These are phyloP conservation scores for Ophion ventricosus DNA, from an alignment of 2,888 invertebrate genomes.

Conservation along the genomic window DNA sequence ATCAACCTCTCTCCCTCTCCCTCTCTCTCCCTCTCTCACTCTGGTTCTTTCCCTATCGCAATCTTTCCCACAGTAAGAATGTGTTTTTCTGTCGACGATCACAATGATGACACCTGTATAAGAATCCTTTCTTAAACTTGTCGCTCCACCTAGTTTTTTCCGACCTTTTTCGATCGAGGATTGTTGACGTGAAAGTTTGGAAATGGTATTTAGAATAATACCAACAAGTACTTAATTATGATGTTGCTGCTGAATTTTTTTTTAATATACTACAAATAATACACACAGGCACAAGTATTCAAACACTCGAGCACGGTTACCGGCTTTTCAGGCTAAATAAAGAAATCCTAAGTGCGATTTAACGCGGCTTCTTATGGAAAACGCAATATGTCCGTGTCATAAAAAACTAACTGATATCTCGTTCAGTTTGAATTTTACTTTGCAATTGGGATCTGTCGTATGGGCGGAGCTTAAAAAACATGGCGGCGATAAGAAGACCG, in stretches of 20 bases:
- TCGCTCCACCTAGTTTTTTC: background rate
- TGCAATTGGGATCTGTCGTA: too few species aligned
- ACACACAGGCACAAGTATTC: too few species aligned
- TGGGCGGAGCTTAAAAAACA: too few species aligned
- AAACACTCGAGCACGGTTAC: too few species aligned
- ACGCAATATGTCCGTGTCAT: background rate
- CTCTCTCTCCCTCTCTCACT: background rate
- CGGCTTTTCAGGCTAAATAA: too few species aligned
- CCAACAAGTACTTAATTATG: too few species aligned
- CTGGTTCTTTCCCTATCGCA: background rate
- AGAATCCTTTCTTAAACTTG: slow-evolving; percentile 21
- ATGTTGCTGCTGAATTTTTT: too few species aligned
- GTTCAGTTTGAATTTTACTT: background rate
- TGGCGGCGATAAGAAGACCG: too few species aligned
- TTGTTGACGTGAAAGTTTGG: background rate
- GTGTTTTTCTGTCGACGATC: slow-evolving; percentile 19
- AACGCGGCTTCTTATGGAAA: background rate
- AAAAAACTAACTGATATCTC: background rate
- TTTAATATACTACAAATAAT: too few species aligned
- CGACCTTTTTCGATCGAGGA: background rate
- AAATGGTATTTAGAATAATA: too few species aligned
- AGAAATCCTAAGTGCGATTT: background rate
- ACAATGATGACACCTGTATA: slow-evolving; percentile 18
- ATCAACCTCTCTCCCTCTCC: slow-evolving; percentile 25
- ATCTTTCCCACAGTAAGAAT: background rate